phyloP scores from a whole-genome alignment of 2,797 vertebrate species.

The Ceryle rudis region DNA sequence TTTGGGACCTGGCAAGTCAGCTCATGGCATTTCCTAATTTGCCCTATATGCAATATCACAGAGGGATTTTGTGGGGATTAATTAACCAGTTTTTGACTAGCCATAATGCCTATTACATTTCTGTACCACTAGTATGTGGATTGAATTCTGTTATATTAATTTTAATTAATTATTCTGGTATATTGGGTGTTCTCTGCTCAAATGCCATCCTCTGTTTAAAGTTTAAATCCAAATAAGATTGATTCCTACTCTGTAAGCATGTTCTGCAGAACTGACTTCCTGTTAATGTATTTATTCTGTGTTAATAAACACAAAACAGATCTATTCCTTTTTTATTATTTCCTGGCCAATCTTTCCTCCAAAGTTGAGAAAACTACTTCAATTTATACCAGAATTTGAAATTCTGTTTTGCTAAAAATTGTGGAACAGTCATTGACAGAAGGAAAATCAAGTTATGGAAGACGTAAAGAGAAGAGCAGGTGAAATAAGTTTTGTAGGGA shows the following conservation, averaged over 20 bases:
- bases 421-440: not conserved
- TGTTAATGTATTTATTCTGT: not conserved
- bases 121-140: not conserved
- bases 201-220: not conserved
- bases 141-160: not conserved
- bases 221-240: not conserved
- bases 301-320: not conserved
- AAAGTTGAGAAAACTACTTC: not conserved
- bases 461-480: not conserved
- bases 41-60: not conserved
- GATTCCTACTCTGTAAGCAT: not conserved
- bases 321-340: not conserved
- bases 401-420: not conserved
- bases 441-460: not conserved
- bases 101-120: not conserved
- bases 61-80: not conserved
- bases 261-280: not conserved
- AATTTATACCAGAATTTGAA: not conserved
- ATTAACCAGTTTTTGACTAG: not conserved
- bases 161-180: not conserved
- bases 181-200: not conserved
- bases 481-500: not conserved
- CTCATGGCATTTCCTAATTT: not conserved
- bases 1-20: not conserved
- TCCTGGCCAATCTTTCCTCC: not conserved